Base-by-base conservation (phyloP, 2,113 vertebrate species). In the Regulus satrapa region DNA sequence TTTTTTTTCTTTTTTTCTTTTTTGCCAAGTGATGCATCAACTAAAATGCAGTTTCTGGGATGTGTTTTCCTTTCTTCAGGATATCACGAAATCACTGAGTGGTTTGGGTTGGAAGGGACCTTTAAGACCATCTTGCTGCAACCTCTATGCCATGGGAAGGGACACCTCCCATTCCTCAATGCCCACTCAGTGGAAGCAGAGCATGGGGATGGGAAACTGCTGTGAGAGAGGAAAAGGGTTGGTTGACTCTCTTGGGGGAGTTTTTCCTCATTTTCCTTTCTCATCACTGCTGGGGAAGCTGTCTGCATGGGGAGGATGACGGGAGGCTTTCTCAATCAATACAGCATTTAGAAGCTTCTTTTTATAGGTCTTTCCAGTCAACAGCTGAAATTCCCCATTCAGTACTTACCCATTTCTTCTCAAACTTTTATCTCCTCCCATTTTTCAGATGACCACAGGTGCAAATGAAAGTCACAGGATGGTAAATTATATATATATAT, bases 361-460 rank as follows among this genome's bases (percentile, higher is more conserved):
- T 56, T 56, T 56, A 20, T 3, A 46, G 29, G 9, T 56, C 8
- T n/a, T 78, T 51, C 85, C 10, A 81, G 31, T 29, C 56, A 36
- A 19, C 38, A 72, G 59, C 29, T 31, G 46, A 80, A 92, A 81
- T 58, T 38, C 19, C 24, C 29, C 56, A 45, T 62, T 85, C 79
- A 46, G 23, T 7, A 24, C 9, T 79, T 38, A 82, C 15, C 62
- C 36, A 41, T 56, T 88, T 78, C 34, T 66, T 74, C 73, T 59
- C 76, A 8, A 77, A 66, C 23, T 92, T 92, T 86, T 74, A 77
- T 46, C 45, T 80, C 34, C 21, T 86, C 52, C 67, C 11, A 4
- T 81, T 91, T 91, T 62, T 89, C 69, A 71, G 66, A 23, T 52
- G 88, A 61, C 78, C 81, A 88, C 31, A 85, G 90, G 90, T 94